These are phyloP conservation scores for Terrapene triunguis DNA, from an alignment of 2,113 vertebrate species.

Conservation along the genomic window DNA sequence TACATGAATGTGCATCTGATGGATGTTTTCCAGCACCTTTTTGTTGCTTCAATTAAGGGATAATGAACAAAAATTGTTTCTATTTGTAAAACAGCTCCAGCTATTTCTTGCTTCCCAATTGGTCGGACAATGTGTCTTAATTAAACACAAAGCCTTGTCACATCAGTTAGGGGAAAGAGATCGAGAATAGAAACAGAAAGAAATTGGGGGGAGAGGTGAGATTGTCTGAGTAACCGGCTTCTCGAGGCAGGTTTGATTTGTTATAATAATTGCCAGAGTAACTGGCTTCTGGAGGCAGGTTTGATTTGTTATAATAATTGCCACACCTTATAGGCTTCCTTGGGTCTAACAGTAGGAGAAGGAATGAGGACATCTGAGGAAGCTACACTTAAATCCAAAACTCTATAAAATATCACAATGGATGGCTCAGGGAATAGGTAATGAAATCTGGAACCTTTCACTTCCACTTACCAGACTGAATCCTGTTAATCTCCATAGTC, in stretches of 20 bases:
- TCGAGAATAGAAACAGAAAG: background rate
- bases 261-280: background rate
- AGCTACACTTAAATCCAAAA: constrained; percentile 18
- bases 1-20: constrained; percentile 81
- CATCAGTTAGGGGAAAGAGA: constrained; percentile 45
- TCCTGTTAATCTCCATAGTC: background rate
- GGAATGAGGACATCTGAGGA: constrained; percentile 22
- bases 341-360: background rate
- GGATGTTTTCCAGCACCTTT: constrained; percentile 85
- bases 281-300: background rate
- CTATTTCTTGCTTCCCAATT: constrained; percentile 78
- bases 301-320: constrained; percentile 12
- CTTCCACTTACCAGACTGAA: constrained; percentile 36
- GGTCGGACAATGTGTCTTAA: constrained; percentile 80
- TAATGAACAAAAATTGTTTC: constrained; percentile 87
- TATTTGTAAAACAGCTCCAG: constrained; percentile 83
- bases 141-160: constrained; percentile 77
- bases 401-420: constrained; percentile 43
- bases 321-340: constrained; percentile 33
- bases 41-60: constrained; percentile 85
- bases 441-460: constrained; percentile 1
- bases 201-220: constrained; percentile 1
- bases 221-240: background rate
- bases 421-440: constrained; percentile 37
- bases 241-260: constrained; percentile 6